phyloP scores from a whole-genome alignment of 2,797 vertebrate genomes.

The Clamator glandarius region DNA sequence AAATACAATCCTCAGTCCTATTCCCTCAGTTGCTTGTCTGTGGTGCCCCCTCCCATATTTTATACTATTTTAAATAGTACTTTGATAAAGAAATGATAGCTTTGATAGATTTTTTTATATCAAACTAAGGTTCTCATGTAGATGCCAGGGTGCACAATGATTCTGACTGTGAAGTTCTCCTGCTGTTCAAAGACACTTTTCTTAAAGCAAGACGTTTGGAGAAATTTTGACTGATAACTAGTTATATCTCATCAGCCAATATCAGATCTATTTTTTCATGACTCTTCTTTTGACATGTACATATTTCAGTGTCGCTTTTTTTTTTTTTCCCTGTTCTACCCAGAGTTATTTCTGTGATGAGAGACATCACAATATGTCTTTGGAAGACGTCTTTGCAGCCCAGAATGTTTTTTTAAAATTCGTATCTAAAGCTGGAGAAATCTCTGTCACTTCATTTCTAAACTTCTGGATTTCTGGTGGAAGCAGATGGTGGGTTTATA shows the following conservation, averaged over 20 bases:
- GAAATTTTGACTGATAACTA: not conserved
- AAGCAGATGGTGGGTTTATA: constrained; percentile 22
- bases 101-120: not conserved
- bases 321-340: not conserved
- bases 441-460: constrained; percentile 15
- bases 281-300: not conserved
- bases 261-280: constrained; percentile 2
- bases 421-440: not conserved
- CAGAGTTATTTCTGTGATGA: not conserved
- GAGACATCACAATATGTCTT: not conserved
- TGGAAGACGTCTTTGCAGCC: not conserved
- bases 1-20: not conserved
- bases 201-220: not conserved
- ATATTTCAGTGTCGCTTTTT: not conserved
- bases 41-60: not conserved
- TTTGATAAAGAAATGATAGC: not conserved
- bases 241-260: not conserved
- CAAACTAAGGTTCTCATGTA: not conserved
- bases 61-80: not conserved
- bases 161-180: not conserved
- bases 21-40: not conserved
- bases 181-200: not conserved
- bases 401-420: not conserved
- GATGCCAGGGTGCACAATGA: not conserved
- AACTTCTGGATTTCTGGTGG: constrained; percentile 7